A percentile compares a stretch with the other conserved stretches of the same genome.
Conservation (phyloP, 2,797 vertebrate genomes). For the Rachycentron canadum region DNA sequence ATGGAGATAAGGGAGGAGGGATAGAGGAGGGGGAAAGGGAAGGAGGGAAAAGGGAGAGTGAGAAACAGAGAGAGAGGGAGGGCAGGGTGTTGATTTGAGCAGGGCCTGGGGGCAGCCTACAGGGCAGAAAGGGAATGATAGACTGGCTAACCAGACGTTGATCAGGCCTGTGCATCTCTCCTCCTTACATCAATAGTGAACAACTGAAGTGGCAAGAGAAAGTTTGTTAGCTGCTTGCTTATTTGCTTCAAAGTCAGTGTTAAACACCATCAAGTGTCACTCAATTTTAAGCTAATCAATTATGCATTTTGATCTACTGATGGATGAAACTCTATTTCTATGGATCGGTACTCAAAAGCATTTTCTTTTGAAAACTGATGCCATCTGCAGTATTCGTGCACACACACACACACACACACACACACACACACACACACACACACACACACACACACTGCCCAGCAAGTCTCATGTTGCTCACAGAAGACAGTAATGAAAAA, state of each 20-base stretch:
- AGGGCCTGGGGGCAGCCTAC: conserved; percentile 80
- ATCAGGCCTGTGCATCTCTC: conserved; percentile 67
- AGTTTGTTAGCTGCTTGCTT: conserved; percentile 55
- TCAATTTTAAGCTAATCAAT: conserved; percentile 50
- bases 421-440: neutral
- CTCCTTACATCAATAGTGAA: conserved; percentile 75
- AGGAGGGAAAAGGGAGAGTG: conserved; percentile 48
- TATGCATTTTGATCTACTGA: conserved; percentile 60
- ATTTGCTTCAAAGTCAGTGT: conserved; percentile 64
- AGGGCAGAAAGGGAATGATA: conserved; percentile 80
- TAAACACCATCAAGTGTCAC: conserved; percentile 66
- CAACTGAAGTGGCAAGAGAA: conserved; percentile 62
- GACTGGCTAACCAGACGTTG: conserved; percentile 77
- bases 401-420: conserved; percentile 9
- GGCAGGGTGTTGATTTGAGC: conserved; percentile 75
- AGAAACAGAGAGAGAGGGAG: conserved; percentile 63
- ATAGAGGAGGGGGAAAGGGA: conserved; percentile 38
- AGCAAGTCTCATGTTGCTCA: conserved; percentile 63
- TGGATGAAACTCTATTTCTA: conserved; percentile 30
- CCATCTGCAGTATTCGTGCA: conserved; percentile 30
- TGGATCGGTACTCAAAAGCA: conserved; percentile 35
- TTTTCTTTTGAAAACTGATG: conserved; percentile 39
- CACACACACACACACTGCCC: conserved; percentile 29
- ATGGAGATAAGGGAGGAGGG: conserved; percentile 63
- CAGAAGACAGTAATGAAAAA: conserved; percentile 75